Evolutionary conservation across 2,797 vertebrate genomes (phyloP).

Genomic region (Rhyacichthys aspro): DNA sequence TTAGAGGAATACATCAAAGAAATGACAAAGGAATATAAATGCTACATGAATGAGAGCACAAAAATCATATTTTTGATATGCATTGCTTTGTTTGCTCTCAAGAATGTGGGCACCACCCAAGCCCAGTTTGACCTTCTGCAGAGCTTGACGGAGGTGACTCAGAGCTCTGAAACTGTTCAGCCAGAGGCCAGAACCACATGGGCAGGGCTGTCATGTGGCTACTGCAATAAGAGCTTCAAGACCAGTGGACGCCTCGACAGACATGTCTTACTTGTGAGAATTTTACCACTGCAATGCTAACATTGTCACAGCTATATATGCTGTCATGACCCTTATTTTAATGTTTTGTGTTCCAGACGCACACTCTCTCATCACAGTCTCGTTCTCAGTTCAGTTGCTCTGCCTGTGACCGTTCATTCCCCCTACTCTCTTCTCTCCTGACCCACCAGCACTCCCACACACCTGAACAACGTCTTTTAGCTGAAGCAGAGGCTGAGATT

Average conservation of each 20-base stretch:
- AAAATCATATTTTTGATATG: conserved; percentile 44
- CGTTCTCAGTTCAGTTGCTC: conserved; percentile 89
- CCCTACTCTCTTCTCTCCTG: conserved; percentile 86
- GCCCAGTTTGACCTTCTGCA: conserved; percentile 84
- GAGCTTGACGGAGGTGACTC: conserved; percentile 79
- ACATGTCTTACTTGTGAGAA: conserved; percentile 85
- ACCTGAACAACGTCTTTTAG: conserved; percentile 87
- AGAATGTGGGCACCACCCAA: conserved; percentile 76
- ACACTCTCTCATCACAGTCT: conserved; percentile 79
- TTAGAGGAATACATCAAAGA: neutral
- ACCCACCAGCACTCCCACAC: conserved; percentile 93
- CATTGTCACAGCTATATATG: conserved; percentile 2
- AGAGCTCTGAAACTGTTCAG: conserved; percentile 71
- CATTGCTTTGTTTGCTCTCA: conserved; percentile 54
- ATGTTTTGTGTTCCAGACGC: conserved; percentile 68
- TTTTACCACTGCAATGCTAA: conserved; percentile 13
- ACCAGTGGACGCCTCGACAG: conserved; percentile 86
- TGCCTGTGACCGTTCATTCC: conserved; percentile 88
- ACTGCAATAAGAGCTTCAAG: conserved; percentile 90
- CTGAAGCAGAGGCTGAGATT: conserved; percentile 89
- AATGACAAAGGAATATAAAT: neutral
- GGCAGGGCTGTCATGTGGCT: conserved; percentile 82
- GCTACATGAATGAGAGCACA: conserved; percentile 25
- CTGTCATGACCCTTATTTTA: conserved; percentile 2
- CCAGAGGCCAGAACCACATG: conserved; percentile 68